phyloP scores from a whole-genome alignment of 2,888 invertebrate genomes.

The Caenorhabditis imperialis region DNA sequence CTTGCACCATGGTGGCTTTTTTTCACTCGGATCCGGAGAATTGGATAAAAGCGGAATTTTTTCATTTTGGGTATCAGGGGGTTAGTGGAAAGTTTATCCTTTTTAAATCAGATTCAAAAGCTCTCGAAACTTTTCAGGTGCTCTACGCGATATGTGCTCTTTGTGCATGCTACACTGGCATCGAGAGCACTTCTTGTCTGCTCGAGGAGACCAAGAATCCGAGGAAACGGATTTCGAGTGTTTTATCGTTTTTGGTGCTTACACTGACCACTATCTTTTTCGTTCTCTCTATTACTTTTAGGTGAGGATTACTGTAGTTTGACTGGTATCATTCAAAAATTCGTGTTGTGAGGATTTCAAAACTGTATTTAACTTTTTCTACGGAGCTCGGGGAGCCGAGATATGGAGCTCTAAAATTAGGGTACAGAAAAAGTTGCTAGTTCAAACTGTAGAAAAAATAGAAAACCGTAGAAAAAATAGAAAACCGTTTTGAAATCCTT shows the following conservation, averaged over 20 bases:
- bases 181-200: constrained; percentile 56
- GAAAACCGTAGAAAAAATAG: no score
- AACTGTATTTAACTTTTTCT: no score
- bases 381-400: no score
- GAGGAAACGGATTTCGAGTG: constrained; percentile 34
- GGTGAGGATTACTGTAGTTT: constrained; percentile 12
- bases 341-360: background rate
- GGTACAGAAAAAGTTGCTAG: no score
- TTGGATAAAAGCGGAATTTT: constrained; percentile 63
- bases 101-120: background rate
- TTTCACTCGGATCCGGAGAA: constrained; percentile 64
- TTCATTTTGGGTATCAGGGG: constrained; percentile 54
- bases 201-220: constrained; percentile 62
- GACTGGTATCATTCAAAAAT: background rate
- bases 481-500: no score
- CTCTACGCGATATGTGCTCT: constrained; percentile 54
- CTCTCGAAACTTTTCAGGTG: constrained; percentile 13
- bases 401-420: no score
- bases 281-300: constrained; percentile 38
- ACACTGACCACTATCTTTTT: constrained; percentile 44
- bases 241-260: constrained; percentile 36
- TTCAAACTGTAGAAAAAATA: no score
- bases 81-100: constrained; percentile 13
- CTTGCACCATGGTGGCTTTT: constrained; percentile 63
- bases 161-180: constrained; percentile 55